A percentile compares a stretch with the other conserved stretches of the same genome.
Evolutionary conservation across 2,888 invertebrate species (phyloP).

Genomic region (Petrophora chlorosata): DNA sequence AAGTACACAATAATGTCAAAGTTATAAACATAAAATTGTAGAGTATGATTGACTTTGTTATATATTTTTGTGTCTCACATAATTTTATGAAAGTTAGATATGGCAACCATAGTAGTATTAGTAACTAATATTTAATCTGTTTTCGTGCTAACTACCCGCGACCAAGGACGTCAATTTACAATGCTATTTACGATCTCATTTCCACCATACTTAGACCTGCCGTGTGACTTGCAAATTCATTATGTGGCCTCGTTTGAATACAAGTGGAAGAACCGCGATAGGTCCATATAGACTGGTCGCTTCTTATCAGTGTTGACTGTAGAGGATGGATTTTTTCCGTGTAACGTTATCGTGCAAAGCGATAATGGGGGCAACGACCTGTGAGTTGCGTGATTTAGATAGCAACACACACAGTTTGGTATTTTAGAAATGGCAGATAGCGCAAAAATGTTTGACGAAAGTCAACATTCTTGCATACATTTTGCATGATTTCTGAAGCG

Average conservation of each 20-base stretch:
- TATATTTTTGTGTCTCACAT: too few relatives aligned
- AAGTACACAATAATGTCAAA: too few relatives aligned
- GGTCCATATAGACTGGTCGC: constrained; percentile 52
- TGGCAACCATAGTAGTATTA: too few relatives aligned
- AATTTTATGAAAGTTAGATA: too few relatives aligned
- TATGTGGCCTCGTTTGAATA: constrained; percentile 30
- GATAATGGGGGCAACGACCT: constrained; percentile 75
- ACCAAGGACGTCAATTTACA: constrained; percentile 48
- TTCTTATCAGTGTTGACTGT: constrained; percentile 59
- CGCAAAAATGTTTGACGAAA: constrained; percentile 24
- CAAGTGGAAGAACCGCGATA: constrained; percentile 36
- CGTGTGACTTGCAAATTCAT: constrained; percentile 32
- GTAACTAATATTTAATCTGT: too few relatives aligned
- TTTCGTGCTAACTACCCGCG: constrained; percentile 38
- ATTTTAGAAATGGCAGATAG: constrained; percentile 36
- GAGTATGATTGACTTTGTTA: too few relatives aligned
- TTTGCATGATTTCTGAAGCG: constrained; percentile 14
- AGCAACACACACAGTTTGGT: constrained; percentile 35
- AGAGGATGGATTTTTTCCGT: constrained; percentile 74
- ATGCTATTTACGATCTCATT: constrained; percentile 31
- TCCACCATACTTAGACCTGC: constrained; percentile 47
- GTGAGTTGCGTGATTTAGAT: constrained; percentile 65
- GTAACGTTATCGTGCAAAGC: constrained; percentile 70
- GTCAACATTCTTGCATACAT: constrained; percentile 19
- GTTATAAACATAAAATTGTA: too few relatives aligned